phyloP scores from a whole-genome alignment of 2,113 vertebrate genomes.

The Podarcis cretensis region DNA sequence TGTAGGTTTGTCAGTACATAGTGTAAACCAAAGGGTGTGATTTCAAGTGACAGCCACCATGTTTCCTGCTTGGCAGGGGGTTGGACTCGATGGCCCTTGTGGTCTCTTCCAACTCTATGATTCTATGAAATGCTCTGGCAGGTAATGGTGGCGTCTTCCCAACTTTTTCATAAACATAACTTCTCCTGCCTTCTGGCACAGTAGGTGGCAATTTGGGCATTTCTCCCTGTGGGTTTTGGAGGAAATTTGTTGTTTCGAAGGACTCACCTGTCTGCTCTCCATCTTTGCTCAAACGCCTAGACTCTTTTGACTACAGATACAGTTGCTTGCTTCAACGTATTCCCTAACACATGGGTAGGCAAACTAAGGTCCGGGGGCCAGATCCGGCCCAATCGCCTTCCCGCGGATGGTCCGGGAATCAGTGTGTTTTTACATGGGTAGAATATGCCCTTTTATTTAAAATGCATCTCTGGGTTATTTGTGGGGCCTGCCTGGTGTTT shows the following conservation, averaged over 20 bases:
- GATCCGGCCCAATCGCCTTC: no score
- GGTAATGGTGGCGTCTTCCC: accelerated
- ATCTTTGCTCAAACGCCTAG: background rate
- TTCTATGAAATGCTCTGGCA: background rate
- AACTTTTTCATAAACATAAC: background rate
- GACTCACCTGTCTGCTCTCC: background rate
- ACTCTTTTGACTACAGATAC: background rate
- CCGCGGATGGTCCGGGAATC: no score
- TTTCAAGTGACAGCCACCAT: background rate
- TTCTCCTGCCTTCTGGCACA: background rate
- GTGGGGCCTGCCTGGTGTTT: no score
- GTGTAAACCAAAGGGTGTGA: background rate
- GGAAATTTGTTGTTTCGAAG: background rate
- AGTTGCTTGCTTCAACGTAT: accelerated
- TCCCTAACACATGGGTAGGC: no score
- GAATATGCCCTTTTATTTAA: no score
- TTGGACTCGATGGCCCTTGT: no score
- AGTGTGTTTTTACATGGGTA: no score
- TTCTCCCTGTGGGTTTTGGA: background rate
- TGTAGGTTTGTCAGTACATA: no score
- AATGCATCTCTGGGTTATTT: no score
- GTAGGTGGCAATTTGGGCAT: background rate
- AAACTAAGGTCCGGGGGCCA: no score
- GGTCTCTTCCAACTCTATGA: no score
- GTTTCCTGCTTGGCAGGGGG: no score